A percentile compares a stretch with the other conserved stretches of the same genome.
These are phyloP conservation scores for Criorhina ranunculi DNA, from an alignment of 2,888 invertebrate species.

Conservation along the genomic window DNA sequence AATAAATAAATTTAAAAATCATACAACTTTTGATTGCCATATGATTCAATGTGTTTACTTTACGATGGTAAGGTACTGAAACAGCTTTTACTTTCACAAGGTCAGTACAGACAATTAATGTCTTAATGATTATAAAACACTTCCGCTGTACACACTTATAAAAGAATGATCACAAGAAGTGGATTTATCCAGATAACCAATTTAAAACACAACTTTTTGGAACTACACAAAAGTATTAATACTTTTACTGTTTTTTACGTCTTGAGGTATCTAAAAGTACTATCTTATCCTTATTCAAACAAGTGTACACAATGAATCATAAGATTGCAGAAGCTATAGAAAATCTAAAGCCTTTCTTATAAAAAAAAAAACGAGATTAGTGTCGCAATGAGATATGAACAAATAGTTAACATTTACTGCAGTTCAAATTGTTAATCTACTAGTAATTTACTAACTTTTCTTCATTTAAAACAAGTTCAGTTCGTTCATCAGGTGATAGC, in stretches of 20 bases:
- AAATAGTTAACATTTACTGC: not conserved
- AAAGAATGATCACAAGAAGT: not conserved
- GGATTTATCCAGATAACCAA: too few species aligned
- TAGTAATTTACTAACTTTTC: constrained; percentile 79
- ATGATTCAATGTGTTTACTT: not conserved
- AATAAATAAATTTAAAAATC: not conserved
- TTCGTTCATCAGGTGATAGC: constrained; percentile 63
- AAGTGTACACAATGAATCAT: constrained; percentile 13
- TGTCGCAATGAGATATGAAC: too few species aligned
- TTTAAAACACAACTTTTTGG: too few species aligned
- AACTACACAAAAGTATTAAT: too few species aligned
- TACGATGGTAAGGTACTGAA: not conserved
- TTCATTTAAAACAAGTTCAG: constrained; percentile 79
- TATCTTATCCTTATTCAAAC: not conserved
- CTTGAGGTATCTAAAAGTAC: not conserved
- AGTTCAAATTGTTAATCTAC: constrained; percentile 12
- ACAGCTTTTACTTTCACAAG: not conserved
- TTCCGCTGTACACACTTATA: not conserved
- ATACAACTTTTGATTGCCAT: not conserved
- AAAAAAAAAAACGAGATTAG: not conserved
- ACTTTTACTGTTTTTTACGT: too few species aligned
- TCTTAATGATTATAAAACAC: not conserved
- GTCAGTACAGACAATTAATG: not conserved
- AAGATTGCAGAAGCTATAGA: too few species aligned
- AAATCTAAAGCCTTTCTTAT: constrained; percentile 1